These are phyloP conservation scores for Drosophila bipectinata DNA, from an alignment of 1,140 invertebrate species.

Conservation along the genomic window DNA sequence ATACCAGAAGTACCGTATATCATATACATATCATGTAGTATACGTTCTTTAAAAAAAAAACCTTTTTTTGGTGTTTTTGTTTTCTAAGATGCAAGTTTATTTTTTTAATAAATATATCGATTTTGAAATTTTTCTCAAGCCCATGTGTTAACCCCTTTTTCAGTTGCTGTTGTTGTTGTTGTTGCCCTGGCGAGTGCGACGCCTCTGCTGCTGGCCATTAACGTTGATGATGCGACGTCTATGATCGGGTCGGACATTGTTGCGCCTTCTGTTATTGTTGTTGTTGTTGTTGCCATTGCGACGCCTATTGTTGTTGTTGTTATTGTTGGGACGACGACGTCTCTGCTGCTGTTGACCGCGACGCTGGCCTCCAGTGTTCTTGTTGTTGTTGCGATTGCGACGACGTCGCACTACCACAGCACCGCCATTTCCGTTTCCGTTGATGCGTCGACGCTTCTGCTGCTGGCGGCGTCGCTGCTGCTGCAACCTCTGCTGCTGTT, in stretches of 20 bases:
- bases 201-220: constrained; percentile 24
- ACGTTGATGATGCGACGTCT: constrained; percentile 39
- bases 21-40: too few species aligned
- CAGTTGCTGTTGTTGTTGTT: constrained; percentile 1
- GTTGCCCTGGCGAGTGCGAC: constrained; percentile 29
- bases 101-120: background rate
- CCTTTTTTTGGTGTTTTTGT: too few species aligned
- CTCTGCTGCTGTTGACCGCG: constrained; percentile 47
- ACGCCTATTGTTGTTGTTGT: constrained; percentile 13
- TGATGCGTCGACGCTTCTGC: constrained; percentile 45
- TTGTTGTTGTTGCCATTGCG: constrained; percentile 30
- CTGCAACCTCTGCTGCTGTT: constrained; percentile 15
- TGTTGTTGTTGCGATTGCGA: constrained; percentile 37
- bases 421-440: constrained; percentile 23
- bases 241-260: constrained; percentile 39
- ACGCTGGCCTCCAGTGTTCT: constrained; percentile 40
- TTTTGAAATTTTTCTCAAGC: background rate
- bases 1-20: too few species aligned
- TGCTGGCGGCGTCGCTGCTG: constrained; percentile 11
- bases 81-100: constrained; percentile 1
- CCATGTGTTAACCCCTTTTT: background rate
- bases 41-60: too few species aligned
- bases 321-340: constrained; percentile 34
- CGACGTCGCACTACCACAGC: constrained; percentile 33
- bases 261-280: constrained; percentile 32